Base-by-base conservation (phyloP, 2,888 invertebrate species). In the Chydorus sphaericus region DNA sequence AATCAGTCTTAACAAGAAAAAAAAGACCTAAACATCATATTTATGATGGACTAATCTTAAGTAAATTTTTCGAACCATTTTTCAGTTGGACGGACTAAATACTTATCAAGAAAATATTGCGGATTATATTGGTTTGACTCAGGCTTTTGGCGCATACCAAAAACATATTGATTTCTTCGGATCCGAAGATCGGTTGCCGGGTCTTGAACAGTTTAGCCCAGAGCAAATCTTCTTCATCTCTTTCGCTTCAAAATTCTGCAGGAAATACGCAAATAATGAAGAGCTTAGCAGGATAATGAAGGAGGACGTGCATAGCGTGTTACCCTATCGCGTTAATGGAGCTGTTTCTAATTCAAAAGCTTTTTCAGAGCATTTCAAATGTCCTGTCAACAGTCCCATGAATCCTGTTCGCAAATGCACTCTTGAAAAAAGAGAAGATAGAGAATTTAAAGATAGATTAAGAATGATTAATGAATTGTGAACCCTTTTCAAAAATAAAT, bases 101-200 rank as follows among this genome's bases (percentile, higher is more conserved):
- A 91, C 91, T 0, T 88, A 90, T 71, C 90, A 90, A 14, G 93
- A 93, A 69, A 93, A 93, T 68, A 93, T 93, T 57, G 93, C 93
- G 0, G 93, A 93, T 68, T 93, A 92, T 67, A 92, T 91, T 2
- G 93, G 92, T 1, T 80, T 92, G 60, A 92, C 91, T 68, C 85
- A 88, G 67, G 86, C 92, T 0, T 93, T 91, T 69, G 74, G 80
- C 59, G 90, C 89, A 0, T 90, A 90, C 69, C 75, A 80, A 49
- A 77, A 78, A 8, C 89, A 86, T 86, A 77, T 76, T 0, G 70
- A 75, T 65, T 60, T 60, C 56, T 56, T 57, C 61, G 64, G 63
- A 11, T n/a, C n/a, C n/a, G n/a, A n/a, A n/a, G n/a, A n/a, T n/a
- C n/a, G n/a, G n/a, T n/a, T n/a, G n/a, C n/a, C n/a, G n/a, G 65